Percentiles rank a stretch among this genome's conserved stretches.
These are phyloP conservation scores for Pseudochirops cupreus DNA, from an alignment of 2,797 vertebrate genomes.

Conservation along the genomic window DNA sequence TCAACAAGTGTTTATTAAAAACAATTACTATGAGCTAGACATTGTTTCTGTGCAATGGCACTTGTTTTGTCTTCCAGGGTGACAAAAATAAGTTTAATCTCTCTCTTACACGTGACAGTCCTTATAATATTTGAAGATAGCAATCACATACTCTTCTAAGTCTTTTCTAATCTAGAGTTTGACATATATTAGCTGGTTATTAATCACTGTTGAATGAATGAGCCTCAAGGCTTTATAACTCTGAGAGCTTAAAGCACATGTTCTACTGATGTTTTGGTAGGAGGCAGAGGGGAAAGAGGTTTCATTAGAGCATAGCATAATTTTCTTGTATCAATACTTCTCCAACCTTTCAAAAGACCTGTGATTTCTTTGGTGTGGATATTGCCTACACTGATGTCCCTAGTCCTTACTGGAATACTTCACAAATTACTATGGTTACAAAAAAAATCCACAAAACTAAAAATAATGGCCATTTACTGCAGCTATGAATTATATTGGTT, in stretches of 20 bases:
- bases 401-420: background rate
- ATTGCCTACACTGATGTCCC: background rate
- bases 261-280: background rate
- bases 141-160: background rate
- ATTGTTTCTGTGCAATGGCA: background rate
- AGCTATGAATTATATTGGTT: background rate
- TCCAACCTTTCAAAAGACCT: background rate
- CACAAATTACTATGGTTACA: background rate
- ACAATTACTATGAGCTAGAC: background rate
- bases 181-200: background rate
- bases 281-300: background rate
- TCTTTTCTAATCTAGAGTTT: background rate
- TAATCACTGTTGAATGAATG: background rate
- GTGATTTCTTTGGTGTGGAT: background rate
- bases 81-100: background rate
- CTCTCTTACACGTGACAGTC: background rate
- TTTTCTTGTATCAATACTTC: background rate
- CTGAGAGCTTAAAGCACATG: background rate
- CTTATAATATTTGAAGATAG: background rate
- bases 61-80: background rate
- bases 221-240: background rate
- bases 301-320: background rate
- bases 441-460: background rate
- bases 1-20: background rate
- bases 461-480: background rate